Conservation (phyloP, 35 echinoderm and acorn worm species). For the Antedon bifida region DNA sequence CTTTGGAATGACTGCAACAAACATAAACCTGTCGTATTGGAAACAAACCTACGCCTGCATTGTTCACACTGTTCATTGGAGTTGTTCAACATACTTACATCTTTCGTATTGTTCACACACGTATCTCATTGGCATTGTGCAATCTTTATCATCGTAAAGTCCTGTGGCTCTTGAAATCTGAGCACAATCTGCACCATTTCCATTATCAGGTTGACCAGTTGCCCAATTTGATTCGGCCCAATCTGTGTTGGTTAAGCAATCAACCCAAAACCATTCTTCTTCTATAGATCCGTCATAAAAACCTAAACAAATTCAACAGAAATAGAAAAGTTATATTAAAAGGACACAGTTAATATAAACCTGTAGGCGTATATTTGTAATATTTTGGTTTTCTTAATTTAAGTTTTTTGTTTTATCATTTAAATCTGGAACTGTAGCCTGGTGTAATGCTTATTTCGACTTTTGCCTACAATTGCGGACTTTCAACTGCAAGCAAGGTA, state of each 20-base stretch:
- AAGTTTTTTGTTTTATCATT: too few species aligned
- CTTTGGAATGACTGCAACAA: too few species aligned
- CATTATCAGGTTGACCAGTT: constrained; percentile 48
- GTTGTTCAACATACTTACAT: constrained; percentile 31
- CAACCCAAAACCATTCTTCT: constrained; percentile 55
- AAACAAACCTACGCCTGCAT: too few species aligned
- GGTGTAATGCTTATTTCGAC: too few species aligned
- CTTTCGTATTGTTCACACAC: constrained; percentile 73
- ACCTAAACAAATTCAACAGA: too few species aligned
- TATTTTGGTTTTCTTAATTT: too few species aligned
- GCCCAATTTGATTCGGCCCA: constrained; percentile 55
- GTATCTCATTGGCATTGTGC: constrained; percentile 25
- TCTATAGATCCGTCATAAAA: constrained; percentile 56
- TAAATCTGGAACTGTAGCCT: too few species aligned
- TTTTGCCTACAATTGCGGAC: too few species aligned
- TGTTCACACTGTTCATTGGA: too few species aligned
- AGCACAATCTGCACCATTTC: constrained; percentile 53
- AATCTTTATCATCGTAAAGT: constrained; percentile 59
- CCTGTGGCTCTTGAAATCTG: constrained; percentile 23
- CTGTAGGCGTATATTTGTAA: too few species aligned
- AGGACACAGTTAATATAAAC: background rate
- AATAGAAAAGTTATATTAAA: background rate
- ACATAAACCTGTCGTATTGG: too few species aligned
- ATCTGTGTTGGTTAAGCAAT: constrained; percentile 35
- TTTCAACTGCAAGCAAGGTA: too few species aligned